Evolutionary conservation across 2,888 invertebrate genomes (phyloP).

Genomic region (Cancer borealis): DNA sequence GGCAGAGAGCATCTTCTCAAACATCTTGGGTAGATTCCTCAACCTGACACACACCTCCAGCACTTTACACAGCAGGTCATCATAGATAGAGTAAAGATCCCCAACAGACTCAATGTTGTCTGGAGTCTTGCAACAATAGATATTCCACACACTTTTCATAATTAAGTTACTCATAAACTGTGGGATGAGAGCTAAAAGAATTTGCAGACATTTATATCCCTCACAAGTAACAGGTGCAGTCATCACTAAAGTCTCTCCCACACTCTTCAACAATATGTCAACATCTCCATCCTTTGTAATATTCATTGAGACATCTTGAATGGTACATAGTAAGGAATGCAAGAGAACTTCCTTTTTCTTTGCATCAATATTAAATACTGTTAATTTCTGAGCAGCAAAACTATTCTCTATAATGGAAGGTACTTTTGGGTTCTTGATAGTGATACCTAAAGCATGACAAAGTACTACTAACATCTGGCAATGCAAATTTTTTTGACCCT

Average conservation of each 20-base stretch:
- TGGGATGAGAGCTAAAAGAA: constrained; percentile 34
- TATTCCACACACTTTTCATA: constrained; percentile 30
- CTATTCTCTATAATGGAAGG: constrained; percentile 34
- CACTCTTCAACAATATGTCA: constrained; percentile 16
- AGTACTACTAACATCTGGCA: constrained; percentile 50
- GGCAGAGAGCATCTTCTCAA: constrained; percentile 43
- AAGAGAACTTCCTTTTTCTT: constrained; percentile 53
- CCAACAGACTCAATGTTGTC: not conserved
- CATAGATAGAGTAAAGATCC: constrained; percentile 49
- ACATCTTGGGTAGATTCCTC: constrained; percentile 44
- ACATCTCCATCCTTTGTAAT: not conserved
- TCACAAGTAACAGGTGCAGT: not conserved
- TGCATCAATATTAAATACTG: not conserved
- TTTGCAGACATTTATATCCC: constrained; percentile 45
- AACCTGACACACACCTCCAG: constrained; percentile 52
- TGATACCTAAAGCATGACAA: constrained; percentile 52
- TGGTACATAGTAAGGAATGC: constrained; percentile 2
- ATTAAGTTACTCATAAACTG: constrained; percentile 28
- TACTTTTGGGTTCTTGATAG: not conserved
- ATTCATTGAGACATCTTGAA: constrained; percentile 1
- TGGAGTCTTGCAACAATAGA: constrained; percentile 2
- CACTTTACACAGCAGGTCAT: constrained; percentile 61
- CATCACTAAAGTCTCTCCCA: not conserved
- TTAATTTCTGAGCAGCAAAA: constrained; percentile 45
- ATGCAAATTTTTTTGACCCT: not conserved